Evolutionary conservation across 2,888 invertebrate species (phyloP).

Genomic region (Monochamus alternatus): DNA sequence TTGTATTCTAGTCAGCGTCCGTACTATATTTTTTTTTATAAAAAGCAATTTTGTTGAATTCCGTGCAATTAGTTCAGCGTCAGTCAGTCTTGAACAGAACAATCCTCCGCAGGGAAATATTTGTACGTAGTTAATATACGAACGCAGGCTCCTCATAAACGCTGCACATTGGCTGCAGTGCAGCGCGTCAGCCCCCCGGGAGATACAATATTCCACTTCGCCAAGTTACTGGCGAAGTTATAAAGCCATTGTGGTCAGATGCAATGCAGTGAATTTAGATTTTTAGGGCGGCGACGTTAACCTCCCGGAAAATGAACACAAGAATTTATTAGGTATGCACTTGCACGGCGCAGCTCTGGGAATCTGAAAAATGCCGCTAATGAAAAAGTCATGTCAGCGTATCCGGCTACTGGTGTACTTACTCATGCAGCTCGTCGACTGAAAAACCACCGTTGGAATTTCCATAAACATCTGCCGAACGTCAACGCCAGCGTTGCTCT

Average conservation of each 20-base stretch:
- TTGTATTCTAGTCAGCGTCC: no score
- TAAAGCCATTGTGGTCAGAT: slow-evolving; percentile 10
- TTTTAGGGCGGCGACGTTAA: background rate
- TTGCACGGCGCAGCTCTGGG: background rate
- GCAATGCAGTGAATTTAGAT: background rate
- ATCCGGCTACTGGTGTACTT: background rate
- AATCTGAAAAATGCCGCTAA: slow-evolving; percentile 8
- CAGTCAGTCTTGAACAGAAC: no score
- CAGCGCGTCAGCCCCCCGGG: background rate
- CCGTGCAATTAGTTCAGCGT: no score
- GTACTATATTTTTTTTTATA: no score
- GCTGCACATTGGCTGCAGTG: background rate
- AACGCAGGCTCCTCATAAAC: no score
- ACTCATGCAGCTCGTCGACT: background rate
- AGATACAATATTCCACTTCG: background rate
- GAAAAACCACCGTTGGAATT: background rate
- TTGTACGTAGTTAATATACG: no score
- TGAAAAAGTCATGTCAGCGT: background rate
- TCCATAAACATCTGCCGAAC: background rate
- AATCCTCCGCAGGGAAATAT: no score
- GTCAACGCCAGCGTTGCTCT: background rate
- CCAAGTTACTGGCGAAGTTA: background rate
- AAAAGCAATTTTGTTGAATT: no score
- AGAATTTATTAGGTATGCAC: slow-evolving; percentile 3
- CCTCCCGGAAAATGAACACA: slow-evolving; percentile 9